phyloP scores from a whole-genome alignment of 1,140 invertebrate genomes.

The Mactra quadrangularis region DNA sequence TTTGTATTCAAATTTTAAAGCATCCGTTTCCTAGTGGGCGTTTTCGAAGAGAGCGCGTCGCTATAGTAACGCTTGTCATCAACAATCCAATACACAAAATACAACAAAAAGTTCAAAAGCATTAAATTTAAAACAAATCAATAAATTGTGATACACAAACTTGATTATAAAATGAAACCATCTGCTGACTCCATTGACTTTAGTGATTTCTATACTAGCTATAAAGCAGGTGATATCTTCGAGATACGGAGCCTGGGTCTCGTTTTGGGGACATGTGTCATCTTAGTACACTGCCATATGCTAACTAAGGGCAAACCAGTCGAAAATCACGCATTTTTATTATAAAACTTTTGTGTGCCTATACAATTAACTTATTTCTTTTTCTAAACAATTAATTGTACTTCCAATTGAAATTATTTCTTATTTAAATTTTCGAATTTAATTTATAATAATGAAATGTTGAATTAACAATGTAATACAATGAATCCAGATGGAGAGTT shows the following conservation, averaged over 20 bases:
- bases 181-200: constrained; percentile 52
- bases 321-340: too few relatives aligned
- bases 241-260: background rate
- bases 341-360: too few relatives aligned
- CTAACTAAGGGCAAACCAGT: too few relatives aligned
- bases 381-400: too few relatives aligned
- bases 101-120: constrained; percentile 56
- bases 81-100: constrained; percentile 53
- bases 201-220: constrained; percentile 12
- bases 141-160: constrained; percentile 62
- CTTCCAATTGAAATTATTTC: too few relatives aligned
- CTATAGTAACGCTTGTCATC: constrained; percentile 15
- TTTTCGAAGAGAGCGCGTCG: background rate
- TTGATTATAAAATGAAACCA: constrained; percentile 11
- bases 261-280: constrained; percentile 59
- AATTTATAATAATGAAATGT: too few relatives aligned
- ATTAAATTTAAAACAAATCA: constrained; percentile 58
- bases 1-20: constrained; percentile 48
- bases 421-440: too few relatives aligned
- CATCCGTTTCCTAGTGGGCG: constrained; percentile 32
- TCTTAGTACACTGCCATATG: constrained; percentile 55
- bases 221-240: constrained; percentile 43
- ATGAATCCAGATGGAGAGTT: too few relatives aligned
- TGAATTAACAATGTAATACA: too few relatives aligned
- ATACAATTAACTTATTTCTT: too few relatives aligned